Base-by-base conservation (phyloP, 2,888 invertebrate species). In the Drosophila anomalipes region DNA sequence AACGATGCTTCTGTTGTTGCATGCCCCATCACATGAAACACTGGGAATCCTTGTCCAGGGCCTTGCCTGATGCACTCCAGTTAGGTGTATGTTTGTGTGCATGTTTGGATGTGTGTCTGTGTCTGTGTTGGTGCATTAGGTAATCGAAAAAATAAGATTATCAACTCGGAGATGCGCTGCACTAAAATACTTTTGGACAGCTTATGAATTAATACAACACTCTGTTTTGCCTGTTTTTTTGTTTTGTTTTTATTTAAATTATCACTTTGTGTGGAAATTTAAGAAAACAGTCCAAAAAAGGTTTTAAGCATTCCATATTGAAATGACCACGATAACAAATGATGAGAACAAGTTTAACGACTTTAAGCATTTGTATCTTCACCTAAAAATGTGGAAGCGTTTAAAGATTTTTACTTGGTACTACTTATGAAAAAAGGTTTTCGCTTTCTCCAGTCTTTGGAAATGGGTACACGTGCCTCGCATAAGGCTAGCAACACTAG, bases 1-100 rank as follows among this genome's bases (percentile, higher is more conserved):
- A 26, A 35, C 22, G 41, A 19, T 56, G 68, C 10, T 14, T 10
- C 54, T 33, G 39, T 67, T 61, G 61, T 28, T 44, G 47, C 57
- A 53, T 56, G 28, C 35, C 39, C 16, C 47, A 47, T 14, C 22
- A 47, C 22, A 47, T 47, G 26, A 26, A 16, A 26, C 47, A 19
- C 33, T 28, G 28, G 28, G 47, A 26, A 28, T 19, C 28, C 19
- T 19, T 26, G 16, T 51, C 10, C 9, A 10, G 16, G 19, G 5
- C 28, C 28, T 47, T 16, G 16, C 2, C 47, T 47, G 16, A 26
- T 47, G 47, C 26, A 26, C 9, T 47, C 26, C 9, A 26, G 26
- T 16, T 26, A 9, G 7, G 7, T 47, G 7, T 47, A 14, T 16
- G 7, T 7, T 6, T 44, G 44, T 44, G 22, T 22, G 1, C n/a